Conservation (phyloP, 2,113 vertebrate genomes). For the Cavia porcellus region DNA sequence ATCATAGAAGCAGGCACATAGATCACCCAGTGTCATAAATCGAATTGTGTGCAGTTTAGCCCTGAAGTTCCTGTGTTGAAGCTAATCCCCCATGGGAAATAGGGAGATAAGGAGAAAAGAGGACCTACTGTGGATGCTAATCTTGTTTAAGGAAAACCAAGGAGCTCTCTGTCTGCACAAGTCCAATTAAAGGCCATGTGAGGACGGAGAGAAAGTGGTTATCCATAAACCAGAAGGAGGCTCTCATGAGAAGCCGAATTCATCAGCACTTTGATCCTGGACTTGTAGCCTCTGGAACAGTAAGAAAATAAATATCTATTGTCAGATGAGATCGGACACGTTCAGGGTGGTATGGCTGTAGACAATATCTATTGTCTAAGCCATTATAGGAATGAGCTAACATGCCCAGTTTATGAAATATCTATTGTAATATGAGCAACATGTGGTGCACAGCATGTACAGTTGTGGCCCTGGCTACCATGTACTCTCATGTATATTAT, state of each 20-base stretch:
- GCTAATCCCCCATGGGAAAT: not conserved
- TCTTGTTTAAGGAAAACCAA: not conserved
- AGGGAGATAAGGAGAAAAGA: not conserved
- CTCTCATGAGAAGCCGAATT: not conserved
- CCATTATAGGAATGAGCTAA: not conserved
- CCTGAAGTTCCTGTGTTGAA: not conserved
- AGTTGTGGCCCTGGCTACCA: not conserved
- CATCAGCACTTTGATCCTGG: not conserved
- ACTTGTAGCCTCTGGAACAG: not conserved
- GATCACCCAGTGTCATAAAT: not conserved
- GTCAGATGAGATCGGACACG: not conserved
- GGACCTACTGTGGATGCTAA: not conserved
- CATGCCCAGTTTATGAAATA: not conserved
- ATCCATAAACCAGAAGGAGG: not conserved
- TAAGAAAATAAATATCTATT: slow-evolving; percentile 29
- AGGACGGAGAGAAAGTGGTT: not conserved
- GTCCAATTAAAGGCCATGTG: not conserved
- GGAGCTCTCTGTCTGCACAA: not conserved
- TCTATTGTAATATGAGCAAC: not conserved
- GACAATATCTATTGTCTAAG: too few species aligned
- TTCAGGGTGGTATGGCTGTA: too few species aligned
- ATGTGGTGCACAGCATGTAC: accelerated
- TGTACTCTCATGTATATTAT: not conserved
- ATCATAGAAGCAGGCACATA: not conserved
- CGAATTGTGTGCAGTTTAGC: not conserved